phyloP scores from a whole-genome alignment of 2,888 invertebrate genomes.

The Tipula lateralis region DNA sequence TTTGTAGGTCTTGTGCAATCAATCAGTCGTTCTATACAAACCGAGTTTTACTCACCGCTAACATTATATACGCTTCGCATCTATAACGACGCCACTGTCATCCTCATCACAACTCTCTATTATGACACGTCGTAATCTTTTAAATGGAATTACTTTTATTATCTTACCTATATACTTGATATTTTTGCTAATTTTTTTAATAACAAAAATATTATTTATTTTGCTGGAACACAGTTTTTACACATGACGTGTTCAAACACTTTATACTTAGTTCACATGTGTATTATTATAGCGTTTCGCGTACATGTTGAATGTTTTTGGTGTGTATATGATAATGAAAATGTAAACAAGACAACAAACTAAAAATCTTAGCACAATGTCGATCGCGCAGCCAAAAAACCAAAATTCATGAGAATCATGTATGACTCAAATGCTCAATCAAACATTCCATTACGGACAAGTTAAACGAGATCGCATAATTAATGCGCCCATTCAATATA shows the following conservation, averaged over 20 bases:
- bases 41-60: no score
- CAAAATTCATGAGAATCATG: neutral
- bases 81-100: no score
- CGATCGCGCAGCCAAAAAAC: neutral
- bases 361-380: neutral
- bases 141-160: neutral
- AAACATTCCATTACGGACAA: neutral
- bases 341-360: neutral
- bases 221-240: neutral
- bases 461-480: neutral
- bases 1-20: no score
- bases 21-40: no score
- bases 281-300: neutral
- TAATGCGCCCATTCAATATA: neutral
- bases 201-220: neutral
- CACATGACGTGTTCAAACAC: neutral
- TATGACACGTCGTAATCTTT: neutral
- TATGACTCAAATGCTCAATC: neutral
- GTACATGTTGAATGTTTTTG: neutral
- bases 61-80: no score
- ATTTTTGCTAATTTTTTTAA: neutral
- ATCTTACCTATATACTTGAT: neutral
- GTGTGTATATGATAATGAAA: neutral
- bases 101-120: neutral
- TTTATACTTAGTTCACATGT: no score